Percentiles rank a stretch among this genome's conserved stretches.
These are phyloP conservation scores for Pachypeltis micranthus DNA, from an alignment of 1,140 invertebrate genomes.

Conservation along the genomic window DNA sequence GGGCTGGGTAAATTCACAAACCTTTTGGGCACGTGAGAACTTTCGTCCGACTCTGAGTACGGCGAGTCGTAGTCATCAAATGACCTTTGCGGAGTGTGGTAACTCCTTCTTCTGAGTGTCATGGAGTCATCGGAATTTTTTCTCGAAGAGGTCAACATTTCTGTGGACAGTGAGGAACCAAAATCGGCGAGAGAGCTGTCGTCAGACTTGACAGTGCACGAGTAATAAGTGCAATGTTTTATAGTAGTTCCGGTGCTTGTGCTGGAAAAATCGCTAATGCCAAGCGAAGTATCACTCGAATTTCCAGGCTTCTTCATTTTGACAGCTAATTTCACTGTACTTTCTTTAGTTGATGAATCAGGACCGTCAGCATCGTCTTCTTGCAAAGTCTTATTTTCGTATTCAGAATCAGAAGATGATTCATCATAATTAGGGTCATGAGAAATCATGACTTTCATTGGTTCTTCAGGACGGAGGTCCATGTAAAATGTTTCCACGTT, in stretches of 20 bases:
- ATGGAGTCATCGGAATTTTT: slow-evolving; percentile 27
- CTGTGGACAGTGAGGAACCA: slow-evolving; percentile 26
- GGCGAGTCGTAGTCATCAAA: slow-evolving; percentile 32
- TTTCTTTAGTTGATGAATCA: slow-evolving; percentile 34
- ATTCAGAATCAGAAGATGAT: slow-evolving; percentile 24
- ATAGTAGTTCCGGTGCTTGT: slow-evolving; percentile 27
- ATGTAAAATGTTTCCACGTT: slow-evolving; percentile 78
- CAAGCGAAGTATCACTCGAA: slow-evolving; percentile 57
- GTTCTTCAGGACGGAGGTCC: slow-evolving; percentile 57
- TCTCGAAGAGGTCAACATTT: slow-evolving; percentile 24
- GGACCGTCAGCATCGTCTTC: slow-evolving; percentile 38
- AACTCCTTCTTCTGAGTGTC: slow-evolving; percentile 15
- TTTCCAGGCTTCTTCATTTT: slow-evolving; percentile 36
- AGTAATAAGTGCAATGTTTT: slow-evolving; percentile 26
- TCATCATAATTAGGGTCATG: slow-evolving; percentile 28
- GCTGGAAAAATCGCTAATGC: slow-evolving; percentile 71
- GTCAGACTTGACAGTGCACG: slow-evolving; percentile 25
- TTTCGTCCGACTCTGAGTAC: slow-evolving; percentile 30
- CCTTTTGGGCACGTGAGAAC: slow-evolving; percentile 13
- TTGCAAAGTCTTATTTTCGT: slow-evolving; percentile 37
- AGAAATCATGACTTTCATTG: slow-evolving; percentile 52
- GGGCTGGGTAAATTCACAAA: slow-evolving; percentile 16
- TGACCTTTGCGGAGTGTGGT: slow-evolving; percentile 21
- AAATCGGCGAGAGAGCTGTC: slow-evolving; percentile 29
- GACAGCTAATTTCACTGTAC: slow-evolving; percentile 60